phyloP scores from a whole-genome alignment of 2,888 invertebrate species.

The Peribatodes rhomboidaria region DNA sequence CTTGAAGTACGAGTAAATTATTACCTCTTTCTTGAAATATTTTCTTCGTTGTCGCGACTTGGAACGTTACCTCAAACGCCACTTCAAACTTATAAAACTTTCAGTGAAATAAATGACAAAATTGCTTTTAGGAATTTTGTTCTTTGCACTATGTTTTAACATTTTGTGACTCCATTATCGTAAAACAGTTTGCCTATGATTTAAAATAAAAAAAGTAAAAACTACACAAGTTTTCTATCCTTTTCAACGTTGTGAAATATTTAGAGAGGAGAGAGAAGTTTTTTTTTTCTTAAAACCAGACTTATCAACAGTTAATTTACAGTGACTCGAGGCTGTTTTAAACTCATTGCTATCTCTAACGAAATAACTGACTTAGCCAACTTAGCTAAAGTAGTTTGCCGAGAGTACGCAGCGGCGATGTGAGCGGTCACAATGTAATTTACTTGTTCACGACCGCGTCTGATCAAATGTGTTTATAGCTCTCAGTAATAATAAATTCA shows the following conservation, averaged over 20 bases:
- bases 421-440: constrained; percentile 38
- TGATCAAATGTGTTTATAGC: background rate
- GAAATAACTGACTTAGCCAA: constrained; percentile 41
- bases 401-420: constrained; percentile 36
- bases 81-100: constrained; percentile 3
- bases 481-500: too few relatives aligned
- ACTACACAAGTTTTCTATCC: background rate
- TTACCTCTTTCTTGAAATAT: background rate
- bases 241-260: background rate
- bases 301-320: constrained; percentile 4
- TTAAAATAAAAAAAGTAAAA: too few relatives aligned
- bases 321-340: constrained; percentile 37
- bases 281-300: background rate
- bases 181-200: too few relatives aligned
- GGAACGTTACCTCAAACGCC: background rate
- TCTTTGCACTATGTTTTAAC: background rate
- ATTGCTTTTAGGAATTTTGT: constrained; percentile 12
- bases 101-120: constrained; percentile 1
- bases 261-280: too few relatives aligned
- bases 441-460: constrained; percentile 36
- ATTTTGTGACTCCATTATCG: too few relatives aligned
- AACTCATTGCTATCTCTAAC: constrained; percentile 32
- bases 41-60: background rate
- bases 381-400: constrained; percentile 24
- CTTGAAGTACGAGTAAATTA: too few relatives aligned